Conservation (phyloP, 2,888 invertebrate genomes). For the Pseudoips prasinana region DNA sequence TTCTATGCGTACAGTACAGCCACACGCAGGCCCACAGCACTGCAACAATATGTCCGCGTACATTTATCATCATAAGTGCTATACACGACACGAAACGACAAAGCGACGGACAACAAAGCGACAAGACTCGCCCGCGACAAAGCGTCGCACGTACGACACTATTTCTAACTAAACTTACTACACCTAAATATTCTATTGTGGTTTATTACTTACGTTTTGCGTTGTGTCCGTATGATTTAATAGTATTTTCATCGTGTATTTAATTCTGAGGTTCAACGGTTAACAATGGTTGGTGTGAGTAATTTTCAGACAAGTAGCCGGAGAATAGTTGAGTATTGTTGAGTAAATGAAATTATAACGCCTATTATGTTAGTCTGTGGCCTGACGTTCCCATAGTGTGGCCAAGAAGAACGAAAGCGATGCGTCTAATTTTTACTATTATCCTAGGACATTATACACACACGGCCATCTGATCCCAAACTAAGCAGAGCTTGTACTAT, state of each 20-base stretch:
- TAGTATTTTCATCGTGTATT: conserved; percentile 39
- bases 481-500: no score
- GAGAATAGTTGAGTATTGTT: conserved; percentile 15
- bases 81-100: conserved; percentile 40
- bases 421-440: no score
- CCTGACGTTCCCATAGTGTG: no score
- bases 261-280: conserved; percentile 33
- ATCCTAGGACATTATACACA: no score
- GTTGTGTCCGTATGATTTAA: conserved; percentile 35
- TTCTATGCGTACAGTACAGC: conserved; percentile 45
- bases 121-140: conserved; percentile 28
- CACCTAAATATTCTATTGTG: conserved; percentile 44
- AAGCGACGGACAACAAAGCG: conserved; percentile 32
- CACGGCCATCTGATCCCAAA: no score
- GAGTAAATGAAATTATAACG: no score
- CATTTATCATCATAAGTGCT: conserved; percentile 77
- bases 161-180: conserved; percentile 40
- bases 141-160: conserved; percentile 34
- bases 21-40: conserved; percentile 29
- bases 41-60: conserved; percentile 44
- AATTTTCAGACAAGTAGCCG: conserved; percentile 33
- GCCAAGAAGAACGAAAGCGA: no score
- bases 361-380: no score
- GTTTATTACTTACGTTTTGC: conserved; percentile 39
- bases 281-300: conserved; percentile 26